Percentiles rank a stretch among this genome's conserved stretches.
These are phyloP conservation scores for Hippasteria phrygiana DNA, from an alignment of 53 echinoderm and acorn worm species.

Conservation along the genomic window DNA sequence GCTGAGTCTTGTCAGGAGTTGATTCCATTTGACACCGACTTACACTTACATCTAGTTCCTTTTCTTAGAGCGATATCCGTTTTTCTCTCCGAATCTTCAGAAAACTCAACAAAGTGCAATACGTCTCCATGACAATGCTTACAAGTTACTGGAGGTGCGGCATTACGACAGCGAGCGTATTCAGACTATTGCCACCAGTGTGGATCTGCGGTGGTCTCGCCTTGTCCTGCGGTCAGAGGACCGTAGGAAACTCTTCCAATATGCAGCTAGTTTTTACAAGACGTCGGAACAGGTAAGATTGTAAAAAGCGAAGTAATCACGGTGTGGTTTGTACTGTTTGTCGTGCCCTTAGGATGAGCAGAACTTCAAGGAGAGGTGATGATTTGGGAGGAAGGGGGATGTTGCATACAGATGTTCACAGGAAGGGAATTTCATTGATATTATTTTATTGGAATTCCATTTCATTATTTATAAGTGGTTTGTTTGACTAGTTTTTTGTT, in stretches of 20 bases:
- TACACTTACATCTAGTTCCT: neutral
- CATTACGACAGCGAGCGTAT: slow-evolving; percentile 94
- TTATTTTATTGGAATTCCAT: no score
- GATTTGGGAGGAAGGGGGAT: no score
- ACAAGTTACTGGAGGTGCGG: slow-evolving; percentile 81
- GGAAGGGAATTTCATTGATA: no score
- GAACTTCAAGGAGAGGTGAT: no score
- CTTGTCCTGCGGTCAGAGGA: slow-evolving; percentile 97
- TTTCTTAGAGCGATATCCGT: neutral
- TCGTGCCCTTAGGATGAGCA: no score
- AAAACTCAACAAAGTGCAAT: slow-evolving; percentile 99
- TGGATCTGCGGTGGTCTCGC: slow-evolving; percentile 91
- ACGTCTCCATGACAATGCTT: slow-evolving; percentile 95
- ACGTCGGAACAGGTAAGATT: slow-evolving; percentile 92
- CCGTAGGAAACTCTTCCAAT: slow-evolving; percentile 91
- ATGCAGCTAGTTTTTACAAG: slow-evolving; percentile 97
- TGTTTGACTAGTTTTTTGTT: no score
- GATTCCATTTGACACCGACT: no score
- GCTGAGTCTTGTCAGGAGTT: no score
- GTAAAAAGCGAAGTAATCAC: neutral
- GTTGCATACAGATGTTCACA: no score
- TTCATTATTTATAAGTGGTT: no score
- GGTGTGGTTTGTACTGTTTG: no score
- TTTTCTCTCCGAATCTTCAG: slow-evolving; percentile 19
- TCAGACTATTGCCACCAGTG: slow-evolving; percentile 76